A percentile compares a stretch with the other conserved stretches of the same genome.
Evolutionary conservation across 2,797 vertebrate species (phyloP).

Genomic region (Acropternis orthonyx): DNA sequence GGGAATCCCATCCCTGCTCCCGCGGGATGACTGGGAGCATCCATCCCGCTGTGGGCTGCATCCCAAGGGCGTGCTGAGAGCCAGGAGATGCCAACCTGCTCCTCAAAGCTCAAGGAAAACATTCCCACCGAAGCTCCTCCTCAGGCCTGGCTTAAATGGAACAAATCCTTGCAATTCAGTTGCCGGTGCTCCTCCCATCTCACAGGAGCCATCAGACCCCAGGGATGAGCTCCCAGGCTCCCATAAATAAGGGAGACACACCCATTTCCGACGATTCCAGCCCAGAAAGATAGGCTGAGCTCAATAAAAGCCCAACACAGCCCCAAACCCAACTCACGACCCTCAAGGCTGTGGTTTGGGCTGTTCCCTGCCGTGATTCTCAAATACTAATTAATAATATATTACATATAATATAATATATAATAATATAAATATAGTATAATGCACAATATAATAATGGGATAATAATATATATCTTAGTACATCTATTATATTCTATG

Average conservation of each 20-base stretch:
- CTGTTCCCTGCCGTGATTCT: neutral
- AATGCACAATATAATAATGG: too few species aligned
- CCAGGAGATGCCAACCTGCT: conserved; percentile 65
- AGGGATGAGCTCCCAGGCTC: neutral
- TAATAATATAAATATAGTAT: too few species aligned
- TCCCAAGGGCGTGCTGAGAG: neutral
- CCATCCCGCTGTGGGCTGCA: neutral
- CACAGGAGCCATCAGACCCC: neutral
- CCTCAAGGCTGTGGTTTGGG: neutral
- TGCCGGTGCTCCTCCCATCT: neutral
- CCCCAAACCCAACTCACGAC: neutral
- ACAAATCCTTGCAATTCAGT: neutral
- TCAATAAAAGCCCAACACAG: neutral
- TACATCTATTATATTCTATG: too few species aligned
- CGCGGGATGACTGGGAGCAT: neutral
- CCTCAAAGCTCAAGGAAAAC: conserved; percentile 83
- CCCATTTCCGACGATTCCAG: neutral
- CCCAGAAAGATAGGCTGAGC: neutral
- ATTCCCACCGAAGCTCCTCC: conserved; percentile 1
- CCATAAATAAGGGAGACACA: neutral
- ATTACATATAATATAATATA: too few species aligned
- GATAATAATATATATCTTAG: too few species aligned
- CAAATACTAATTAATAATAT: too few species aligned
- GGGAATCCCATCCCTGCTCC: neutral
- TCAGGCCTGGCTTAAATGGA: neutral